A percentile compares a stretch with the other conserved stretches of the same genome.
These are phyloP conservation scores for Melanophora roralis DNA, from an alignment of 2,888 invertebrate genomes.

Conservation along the genomic window DNA sequence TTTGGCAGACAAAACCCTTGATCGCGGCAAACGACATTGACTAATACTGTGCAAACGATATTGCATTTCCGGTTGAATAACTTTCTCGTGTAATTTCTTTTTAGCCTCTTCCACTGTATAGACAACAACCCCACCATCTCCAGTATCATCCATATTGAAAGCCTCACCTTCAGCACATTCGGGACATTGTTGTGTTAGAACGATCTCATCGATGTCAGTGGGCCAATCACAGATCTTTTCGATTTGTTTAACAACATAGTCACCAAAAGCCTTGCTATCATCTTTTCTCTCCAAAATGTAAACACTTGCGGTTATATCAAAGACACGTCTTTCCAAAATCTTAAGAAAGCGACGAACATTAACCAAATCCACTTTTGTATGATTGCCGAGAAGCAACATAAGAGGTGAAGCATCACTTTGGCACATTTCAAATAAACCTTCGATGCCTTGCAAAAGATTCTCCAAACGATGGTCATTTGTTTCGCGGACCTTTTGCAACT, in stretches of 20 bases:
- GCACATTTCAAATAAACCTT: slow-evolving; percentile 75
- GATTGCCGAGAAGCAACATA: slow-evolving; percentile 79
- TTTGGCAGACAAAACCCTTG: slow-evolving; percentile 73
- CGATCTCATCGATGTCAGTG: slow-evolving; percentile 79
- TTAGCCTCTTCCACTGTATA: slow-evolving; percentile 68
- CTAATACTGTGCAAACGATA: slow-evolving; percentile 76
- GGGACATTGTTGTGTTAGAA: slow-evolving; percentile 76
- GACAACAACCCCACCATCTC: slow-evolving; percentile 69
- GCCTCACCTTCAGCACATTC: slow-evolving; percentile 77
- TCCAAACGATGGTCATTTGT: slow-evolving; percentile 68
- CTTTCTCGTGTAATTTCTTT: slow-evolving; percentile 72
- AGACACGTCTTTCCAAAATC: slow-evolving; percentile 79
- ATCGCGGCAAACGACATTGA: slow-evolving; percentile 75
- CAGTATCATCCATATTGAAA: slow-evolving; percentile 74
- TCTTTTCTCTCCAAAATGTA: slow-evolving; percentile 74
- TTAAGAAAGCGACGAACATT: slow-evolving; percentile 79
- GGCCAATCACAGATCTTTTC: slow-evolving; percentile 71
- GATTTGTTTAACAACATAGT: slow-evolving; percentile 73
- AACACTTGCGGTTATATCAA: slow-evolving; percentile 79
- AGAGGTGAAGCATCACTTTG: slow-evolving; percentile 79
- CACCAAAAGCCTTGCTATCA: slow-evolving; percentile 61
- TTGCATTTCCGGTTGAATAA: slow-evolving; percentile 76
- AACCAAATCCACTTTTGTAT: slow-evolving; percentile 80
- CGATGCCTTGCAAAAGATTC: slow-evolving; percentile 69
- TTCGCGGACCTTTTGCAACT: slow-evolving; percentile 63